A percentile compares a stretch with the other conserved stretches of the same genome.
Conservation (phyloP, 2,797 vertebrate species). For the Cuniculus paca region DNA sequence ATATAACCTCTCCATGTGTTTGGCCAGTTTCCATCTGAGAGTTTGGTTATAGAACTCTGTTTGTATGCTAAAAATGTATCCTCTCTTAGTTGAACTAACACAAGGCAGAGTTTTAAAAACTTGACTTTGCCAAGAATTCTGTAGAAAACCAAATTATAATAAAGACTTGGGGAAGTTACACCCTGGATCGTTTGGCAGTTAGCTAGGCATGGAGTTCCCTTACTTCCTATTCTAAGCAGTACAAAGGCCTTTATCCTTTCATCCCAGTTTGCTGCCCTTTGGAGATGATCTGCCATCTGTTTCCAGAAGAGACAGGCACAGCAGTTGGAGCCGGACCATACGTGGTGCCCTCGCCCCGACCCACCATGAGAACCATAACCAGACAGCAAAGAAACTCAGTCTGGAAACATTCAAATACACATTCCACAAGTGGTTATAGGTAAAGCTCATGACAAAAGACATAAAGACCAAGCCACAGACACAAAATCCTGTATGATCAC, state of each 20-base stretch:
- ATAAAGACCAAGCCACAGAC: background rate
- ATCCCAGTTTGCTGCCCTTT: background rate
- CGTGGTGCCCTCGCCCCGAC: background rate
- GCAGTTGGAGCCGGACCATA: background rate
- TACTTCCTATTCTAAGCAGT: background rate
- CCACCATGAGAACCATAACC: background rate
- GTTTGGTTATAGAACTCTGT: slow-evolving; percentile 23
- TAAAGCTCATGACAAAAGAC: background rate
- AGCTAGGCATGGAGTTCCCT: background rate
- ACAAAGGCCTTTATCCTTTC: background rate
- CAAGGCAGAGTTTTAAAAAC: slow-evolving; percentile 21
- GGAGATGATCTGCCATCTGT: background rate
- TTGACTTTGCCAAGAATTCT: slow-evolving; percentile 56
- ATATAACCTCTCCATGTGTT: background rate
- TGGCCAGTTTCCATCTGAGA: slow-evolving; percentile 9
- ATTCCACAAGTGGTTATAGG: background rate
- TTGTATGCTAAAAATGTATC: slow-evolving; percentile 39
- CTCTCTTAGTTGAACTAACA: slow-evolving; percentile 23
- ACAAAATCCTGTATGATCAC: background rate
- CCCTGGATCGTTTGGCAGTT: background rate
- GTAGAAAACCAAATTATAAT: background rate
- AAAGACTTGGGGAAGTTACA: slow-evolving; percentile 16
- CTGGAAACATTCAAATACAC: background rate
- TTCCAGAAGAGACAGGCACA: background rate
- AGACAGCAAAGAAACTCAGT: background rate